Conservation (phyloP, 1,140 invertebrate species). For the Maconellicoccus hirsutus region DNA sequence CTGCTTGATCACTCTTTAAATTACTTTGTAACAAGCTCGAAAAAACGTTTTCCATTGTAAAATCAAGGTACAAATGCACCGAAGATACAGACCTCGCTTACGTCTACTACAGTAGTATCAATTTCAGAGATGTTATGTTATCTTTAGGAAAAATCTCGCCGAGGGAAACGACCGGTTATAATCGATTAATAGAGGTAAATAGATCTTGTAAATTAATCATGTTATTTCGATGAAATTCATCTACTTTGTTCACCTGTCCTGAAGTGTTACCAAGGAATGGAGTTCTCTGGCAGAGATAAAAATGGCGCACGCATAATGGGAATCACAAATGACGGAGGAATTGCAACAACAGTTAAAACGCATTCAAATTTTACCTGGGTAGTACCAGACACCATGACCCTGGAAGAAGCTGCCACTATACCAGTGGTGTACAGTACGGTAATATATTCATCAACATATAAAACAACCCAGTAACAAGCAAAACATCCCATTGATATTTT, state of each 20-base stretch:
- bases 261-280: not conserved
- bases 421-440: conserved; percentile 35
- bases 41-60: no score
- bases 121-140: conserved; percentile 94
- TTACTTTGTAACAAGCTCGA: no score
- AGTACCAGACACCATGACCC: conserved; percentile 41
- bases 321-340: not conserved
- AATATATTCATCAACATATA: conserved; percentile 13
- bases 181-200: not conserved
- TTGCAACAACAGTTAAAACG: not conserved
- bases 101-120: conserved; percentile 83
- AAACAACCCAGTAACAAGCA: no score
- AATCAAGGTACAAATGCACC: no score
- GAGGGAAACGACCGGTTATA: no score
- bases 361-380: conserved; percentile 34
- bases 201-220: no score
- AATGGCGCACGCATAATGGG: not conserved
- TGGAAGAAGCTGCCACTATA: conserved; percentile 48
- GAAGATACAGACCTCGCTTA: conserved; percentile 31
- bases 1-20: no score
- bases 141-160: conserved; percentile 88
- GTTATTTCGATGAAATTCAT: not conserved
- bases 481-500: no score
- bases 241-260: not conserved
- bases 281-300: not conserved